Base-by-base conservation (phyloP, 2,797 vertebrate species). In the Salmo trutta region DNA sequence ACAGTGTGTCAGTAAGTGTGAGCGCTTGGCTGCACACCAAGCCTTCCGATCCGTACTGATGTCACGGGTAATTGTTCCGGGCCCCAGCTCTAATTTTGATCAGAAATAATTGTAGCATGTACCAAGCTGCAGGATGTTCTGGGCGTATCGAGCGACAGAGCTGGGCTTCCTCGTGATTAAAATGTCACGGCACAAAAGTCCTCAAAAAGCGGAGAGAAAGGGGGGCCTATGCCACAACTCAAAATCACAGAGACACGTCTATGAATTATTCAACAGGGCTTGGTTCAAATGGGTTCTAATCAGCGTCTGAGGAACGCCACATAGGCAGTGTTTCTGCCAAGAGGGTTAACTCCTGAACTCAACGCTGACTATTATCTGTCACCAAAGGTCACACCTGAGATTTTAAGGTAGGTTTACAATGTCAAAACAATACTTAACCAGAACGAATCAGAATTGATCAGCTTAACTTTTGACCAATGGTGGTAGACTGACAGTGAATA, bases 181-280 rank as follows among this genome's bases (percentile, higher is more conserved):
- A 72, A 72, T 72, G 70, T 72, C 70, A 72, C 21, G 41, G 70
- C 16, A 52, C 51, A 47, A 17, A 71, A 72, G 21, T 72, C 41
- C 21, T n/a, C 21, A 12, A 19, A 16, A 36, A 41, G 36, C 33
- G 10, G 24, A 70, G 19, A 2, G 14, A 52, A 53, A 8, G 4
- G 36, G 8, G 1, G 68, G 33, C 17, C n/a, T 21, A 2, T 24
- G 19, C 36, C 65, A 47, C 12, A 3, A 12, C 19, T 47, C 19
- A 0, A 64, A 64, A 64, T 64, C 21, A 24, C 68, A 41, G 68
- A 12, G 19, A 36, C 6, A 51, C 3, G 6, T 7, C 1, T 6
- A 47, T 70, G 6, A 51, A 70, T 51, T 12, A 41, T 70, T 70
- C 4, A 70, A 47, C 68, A 41, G 68, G n/a, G 33, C 19, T 19